These are phyloP conservation scores for Gephyroberyx darwinii DNA, from an alignment of 2,797 vertebrate species.

Conservation along the genomic window DNA sequence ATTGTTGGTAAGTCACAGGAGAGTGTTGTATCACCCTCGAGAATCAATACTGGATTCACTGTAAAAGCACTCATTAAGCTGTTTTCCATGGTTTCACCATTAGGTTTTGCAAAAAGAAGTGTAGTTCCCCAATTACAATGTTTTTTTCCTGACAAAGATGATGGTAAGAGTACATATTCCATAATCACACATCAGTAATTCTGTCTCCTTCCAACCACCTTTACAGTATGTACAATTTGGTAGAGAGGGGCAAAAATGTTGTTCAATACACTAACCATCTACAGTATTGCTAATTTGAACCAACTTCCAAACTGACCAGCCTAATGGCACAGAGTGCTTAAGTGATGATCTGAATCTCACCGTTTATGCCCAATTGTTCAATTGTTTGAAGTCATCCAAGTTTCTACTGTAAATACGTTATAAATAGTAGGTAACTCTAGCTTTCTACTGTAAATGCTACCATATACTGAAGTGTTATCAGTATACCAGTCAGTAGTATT, in stretches of 20 bases:
- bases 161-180: neutral
- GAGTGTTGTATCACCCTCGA: neutral
- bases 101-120: neutral
- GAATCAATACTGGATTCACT: neutral
- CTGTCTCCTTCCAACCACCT: no score
- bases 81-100: neutral
- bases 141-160: neutral
- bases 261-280: no score
- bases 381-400: slow-evolving; percentile 27
- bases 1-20: slow-evolving; percentile 70
- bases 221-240: no score
- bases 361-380: neutral
- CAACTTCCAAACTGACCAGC: no score
- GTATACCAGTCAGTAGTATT: slow-evolving; percentile 35
- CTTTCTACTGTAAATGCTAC: slow-evolving; percentile 20
- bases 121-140: neutral
- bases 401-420: slow-evolving; percentile 48
- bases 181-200: neutral
- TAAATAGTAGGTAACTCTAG: slow-evolving; percentile 48
- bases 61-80: neutral
- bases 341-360: neutral
- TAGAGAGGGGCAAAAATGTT: no score
- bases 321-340: no score
- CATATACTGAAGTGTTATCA: slow-evolving; percentile 38
- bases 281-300: no score